A percentile compares a stretch with the other conserved stretches of the same genome.
These are phyloP conservation scores for Sturnira hondurensis DNA, from an alignment of 2,113 vertebrate species.

Conservation along the genomic window DNA sequence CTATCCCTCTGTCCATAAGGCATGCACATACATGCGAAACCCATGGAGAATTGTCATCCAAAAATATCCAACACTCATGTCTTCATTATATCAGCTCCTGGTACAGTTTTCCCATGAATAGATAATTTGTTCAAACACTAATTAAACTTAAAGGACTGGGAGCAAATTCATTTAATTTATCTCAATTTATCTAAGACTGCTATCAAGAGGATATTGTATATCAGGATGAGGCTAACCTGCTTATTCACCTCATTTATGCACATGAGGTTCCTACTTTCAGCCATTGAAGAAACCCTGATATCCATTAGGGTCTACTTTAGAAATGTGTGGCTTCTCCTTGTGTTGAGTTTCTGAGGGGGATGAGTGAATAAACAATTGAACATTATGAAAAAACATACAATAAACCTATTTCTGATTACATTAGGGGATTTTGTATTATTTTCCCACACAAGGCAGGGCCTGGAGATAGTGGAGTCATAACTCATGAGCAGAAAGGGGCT, in stretches of 20 bases:
- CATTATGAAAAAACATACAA: neutral
- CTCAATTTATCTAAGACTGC: neutral
- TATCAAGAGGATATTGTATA: neutral
- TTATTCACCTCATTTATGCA: neutral
- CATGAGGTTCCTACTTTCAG: neutral
- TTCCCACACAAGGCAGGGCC: neutral
- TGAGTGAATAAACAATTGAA: neutral
- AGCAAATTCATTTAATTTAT: neutral
- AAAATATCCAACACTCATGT: neutral
- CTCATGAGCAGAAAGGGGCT: neutral
- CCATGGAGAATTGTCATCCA: neutral
- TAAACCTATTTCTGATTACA: neutral
- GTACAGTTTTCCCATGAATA: neutral
- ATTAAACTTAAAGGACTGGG: neutral
- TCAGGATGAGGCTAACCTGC: neutral
- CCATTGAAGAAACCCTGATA: neutral
- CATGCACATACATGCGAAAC: neutral
- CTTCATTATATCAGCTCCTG: neutral
- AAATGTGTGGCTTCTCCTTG: neutral
- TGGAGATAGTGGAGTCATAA: fast-evolving
- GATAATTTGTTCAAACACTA: neutral
- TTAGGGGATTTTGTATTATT: neutral
- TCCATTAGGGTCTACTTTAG: neutral
- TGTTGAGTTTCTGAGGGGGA: neutral
- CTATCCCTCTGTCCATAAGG: neutral